Conservation (phyloP, 2,113 vertebrate genomes). For the Centropristis striata region DNA sequence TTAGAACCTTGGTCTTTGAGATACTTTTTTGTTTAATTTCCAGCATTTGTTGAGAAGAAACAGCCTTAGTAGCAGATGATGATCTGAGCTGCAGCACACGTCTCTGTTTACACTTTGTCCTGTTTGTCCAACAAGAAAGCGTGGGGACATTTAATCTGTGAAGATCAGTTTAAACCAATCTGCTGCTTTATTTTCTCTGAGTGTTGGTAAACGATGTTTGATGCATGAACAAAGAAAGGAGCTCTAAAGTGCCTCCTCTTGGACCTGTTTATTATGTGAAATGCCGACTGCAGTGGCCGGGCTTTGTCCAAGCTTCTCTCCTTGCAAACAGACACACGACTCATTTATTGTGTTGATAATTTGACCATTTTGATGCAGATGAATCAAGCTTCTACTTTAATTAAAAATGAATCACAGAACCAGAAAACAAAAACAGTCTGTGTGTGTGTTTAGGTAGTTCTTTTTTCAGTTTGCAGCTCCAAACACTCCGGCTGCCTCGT, state of each 20-base stretch:
- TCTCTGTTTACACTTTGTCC: background rate
- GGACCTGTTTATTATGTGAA: background rate
- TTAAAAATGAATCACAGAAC: background rate
- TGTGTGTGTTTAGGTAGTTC: slow-evolving; percentile 1
- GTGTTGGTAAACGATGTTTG: background rate
- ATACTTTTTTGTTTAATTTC: too few relatives aligned
- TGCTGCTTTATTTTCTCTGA: background rate
- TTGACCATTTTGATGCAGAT: background rate
- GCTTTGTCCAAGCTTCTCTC: background rate
- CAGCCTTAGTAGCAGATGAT: background rate
- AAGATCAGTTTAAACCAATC: background rate
- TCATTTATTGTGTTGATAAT: background rate
- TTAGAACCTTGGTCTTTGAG: too few relatives aligned
- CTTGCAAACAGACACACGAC: background rate
- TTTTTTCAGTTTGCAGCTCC: background rate
- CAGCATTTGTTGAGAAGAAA: too few relatives aligned
- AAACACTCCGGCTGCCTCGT: background rate
- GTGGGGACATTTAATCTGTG: too few relatives aligned
- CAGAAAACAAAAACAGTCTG: background rate
- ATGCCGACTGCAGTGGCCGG: background rate
- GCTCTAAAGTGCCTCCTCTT: background rate
- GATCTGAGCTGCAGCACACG: background rate
- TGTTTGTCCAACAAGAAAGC: background rate
- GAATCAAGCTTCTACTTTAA: slow-evolving; percentile 6
- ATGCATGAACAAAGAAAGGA: background rate